A percentile compares a stretch with the other conserved stretches of the same genome.
Evolutionary conservation across 2,113 vertebrate genomes (phyloP).

Genomic region (Hyperopisus bebe): DNA sequence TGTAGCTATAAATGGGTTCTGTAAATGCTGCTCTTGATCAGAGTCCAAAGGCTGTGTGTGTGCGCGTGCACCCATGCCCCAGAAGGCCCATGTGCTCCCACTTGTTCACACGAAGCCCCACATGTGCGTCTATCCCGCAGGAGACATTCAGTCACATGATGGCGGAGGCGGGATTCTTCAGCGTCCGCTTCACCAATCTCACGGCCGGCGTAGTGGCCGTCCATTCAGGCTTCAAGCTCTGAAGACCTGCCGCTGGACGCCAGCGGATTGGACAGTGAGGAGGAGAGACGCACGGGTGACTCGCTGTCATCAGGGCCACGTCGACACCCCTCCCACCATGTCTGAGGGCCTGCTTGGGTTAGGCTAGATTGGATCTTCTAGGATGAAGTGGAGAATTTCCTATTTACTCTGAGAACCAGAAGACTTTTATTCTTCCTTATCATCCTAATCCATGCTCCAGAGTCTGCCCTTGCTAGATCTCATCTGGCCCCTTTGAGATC

Average conservation of each 20-base stretch:
- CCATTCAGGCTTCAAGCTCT: slow-evolving; percentile 95
- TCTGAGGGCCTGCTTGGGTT: not conserved
- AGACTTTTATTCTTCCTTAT: not conserved
- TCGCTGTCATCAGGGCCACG: not conserved
- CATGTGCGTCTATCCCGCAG: slow-evolving; percentile 47
- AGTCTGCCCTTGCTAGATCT: not conserved
- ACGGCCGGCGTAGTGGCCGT: slow-evolving; percentile 82
- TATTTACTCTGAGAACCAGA: not conserved
- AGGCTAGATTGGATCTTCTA: not conserved
- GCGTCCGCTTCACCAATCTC: slow-evolving; percentile 74
- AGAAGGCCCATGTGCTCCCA: not conserved
- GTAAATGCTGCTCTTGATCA: not conserved
- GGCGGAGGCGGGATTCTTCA: slow-evolving; percentile 81
- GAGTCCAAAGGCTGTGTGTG: not conserved
- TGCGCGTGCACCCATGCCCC: not conserved
- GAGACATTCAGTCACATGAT: slow-evolving; percentile 86
- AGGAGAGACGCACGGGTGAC: not conserved
- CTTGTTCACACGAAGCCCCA: not conserved
- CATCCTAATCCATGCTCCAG: not conserved
- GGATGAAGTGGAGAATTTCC: not conserved
- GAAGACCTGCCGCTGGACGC: slow-evolving; percentile 28
- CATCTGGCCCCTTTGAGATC: not conserved
- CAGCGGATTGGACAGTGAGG: not conserved
- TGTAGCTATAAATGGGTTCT: not conserved
- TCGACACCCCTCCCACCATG: not conserved